Evolutionary conservation across 1,140 invertebrate species (phyloP), one percentile per base, ranked within the genome.

Genomic region (Cyclargus thomasi): DNA sequence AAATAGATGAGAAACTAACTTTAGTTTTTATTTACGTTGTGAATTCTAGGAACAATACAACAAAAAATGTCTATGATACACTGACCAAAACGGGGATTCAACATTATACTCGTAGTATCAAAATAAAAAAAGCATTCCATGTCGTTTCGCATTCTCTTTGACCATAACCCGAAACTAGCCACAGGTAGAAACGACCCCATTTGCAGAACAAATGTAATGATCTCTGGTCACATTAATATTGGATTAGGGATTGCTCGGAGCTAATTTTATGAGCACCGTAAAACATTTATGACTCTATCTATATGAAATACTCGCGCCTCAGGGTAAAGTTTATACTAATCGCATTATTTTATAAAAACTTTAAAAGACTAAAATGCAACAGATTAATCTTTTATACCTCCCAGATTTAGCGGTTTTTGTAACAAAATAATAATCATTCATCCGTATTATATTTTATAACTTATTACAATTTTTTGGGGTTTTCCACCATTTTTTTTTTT

Each of bases 281-380:
- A 67, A 71, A 70, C 62, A 63, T 71, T 75, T 70, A 75, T 72
- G 71, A 69, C 73, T 75, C 67, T 66, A 74, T 73, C 65, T 69
- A 59, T 20, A 35, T 36, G 53, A 66, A 66, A 18, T 66, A 35
- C 39, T 64, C 64, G 47, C 59, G 55, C 64, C 69, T 62, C 14
- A 11, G 62, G 62, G 55, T 64, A 16, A 17, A 16, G 2, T 65
- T 64, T 65, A 47, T 53, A 29, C 39, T 47, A 36, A 35, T 16
- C 16, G 22, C 21, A 57, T 57, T 59, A 29, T 23, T 53, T 29
- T 66, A 21, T 11, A 22, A 53, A 22, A 66, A 65, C 18, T 36
- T 39, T 59, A 20, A 22, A 59, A 59, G 21, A 59, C 6, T 14
- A 8, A 47, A 47, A 47, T 16, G 39, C 39, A 47, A 47, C 39